Evolutionary conservation across 2,113 vertebrate species (phyloP), one percentile per base, ranked within the genome.

Genomic region (Dasyprocta punctata): DNA sequence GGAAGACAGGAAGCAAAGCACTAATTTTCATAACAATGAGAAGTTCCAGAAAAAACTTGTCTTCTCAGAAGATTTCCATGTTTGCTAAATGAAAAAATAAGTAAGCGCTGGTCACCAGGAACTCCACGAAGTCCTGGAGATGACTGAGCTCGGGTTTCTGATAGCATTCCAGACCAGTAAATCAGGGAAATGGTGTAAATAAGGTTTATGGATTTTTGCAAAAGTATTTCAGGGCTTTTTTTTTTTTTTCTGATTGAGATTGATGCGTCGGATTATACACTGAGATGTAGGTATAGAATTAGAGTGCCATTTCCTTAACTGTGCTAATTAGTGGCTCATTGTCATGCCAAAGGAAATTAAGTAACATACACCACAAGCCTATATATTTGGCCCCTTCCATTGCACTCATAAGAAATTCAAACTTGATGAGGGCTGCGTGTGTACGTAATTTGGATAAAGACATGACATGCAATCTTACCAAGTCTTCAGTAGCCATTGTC

Each of bases 11-110:
- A 92, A 96, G 52, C 71, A 92, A 56, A 83, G 86, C 44, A 82
- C 30, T 60, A 41, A 36, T 80, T 95, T 95, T 83, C 36, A 63
- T 54, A 92, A 44, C 84, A 47, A 89, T 44, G 60, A 89, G 78
- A 60, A 86, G n/a, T 96, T 94, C 91, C 71, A 92, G 82, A 94
- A 88, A 52, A n/a, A 63, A 10, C 58, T 60, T 30, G 11, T 75
- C 77, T 60, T 81, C 28, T 96, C 67, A 24, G 61, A 91, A 83
- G 36, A 47, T 30, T 56, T 92, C 78, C 41, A 5, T 88, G 7
- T 93, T 80, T 81, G 67, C 82, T 33, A 81, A 97, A 67, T 47
- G 24, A 19, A 33, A 73, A 84, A 38, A 65, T 26, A n/a, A 75
- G 9, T 14, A 84, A 81, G 1, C 63, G 1, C 1, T 47, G 38